These are phyloP conservation scores for Phortica magna DNA, from an alignment of 2,888 invertebrate species.

Conservation along the genomic window DNA sequence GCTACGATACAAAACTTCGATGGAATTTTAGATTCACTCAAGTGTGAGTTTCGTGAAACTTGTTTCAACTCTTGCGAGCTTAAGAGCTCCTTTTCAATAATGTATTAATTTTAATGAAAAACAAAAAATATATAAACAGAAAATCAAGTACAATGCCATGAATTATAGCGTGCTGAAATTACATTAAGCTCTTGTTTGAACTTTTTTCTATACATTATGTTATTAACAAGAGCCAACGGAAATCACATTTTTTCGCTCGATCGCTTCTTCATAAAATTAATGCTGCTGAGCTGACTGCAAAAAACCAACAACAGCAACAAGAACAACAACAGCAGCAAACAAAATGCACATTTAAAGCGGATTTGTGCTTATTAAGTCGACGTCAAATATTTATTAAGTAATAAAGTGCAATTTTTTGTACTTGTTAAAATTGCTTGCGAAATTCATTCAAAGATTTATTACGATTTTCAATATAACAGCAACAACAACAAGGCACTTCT, in stretches of 20 bases:
- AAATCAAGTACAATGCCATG: not conserved
- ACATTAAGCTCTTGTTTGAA: not conserved
- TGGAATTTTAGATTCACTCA: too few relatives aligned
- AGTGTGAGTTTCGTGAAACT: too few relatives aligned
- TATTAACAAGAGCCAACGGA: not conserved
- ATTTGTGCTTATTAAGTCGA: not conserved
- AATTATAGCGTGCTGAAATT: not conserved
- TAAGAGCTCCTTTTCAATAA: too few relatives aligned
- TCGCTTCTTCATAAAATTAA: not conserved
- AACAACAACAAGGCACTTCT: not conserved
- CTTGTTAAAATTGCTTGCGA: not conserved
- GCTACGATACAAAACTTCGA: too few relatives aligned
- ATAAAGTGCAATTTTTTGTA: not conserved
- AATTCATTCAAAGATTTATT: too few relatives aligned
- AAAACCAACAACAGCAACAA: not conserved
- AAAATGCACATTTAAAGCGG: not conserved
- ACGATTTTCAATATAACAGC: too few relatives aligned
- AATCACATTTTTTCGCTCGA: slow-evolving; percentile 20
- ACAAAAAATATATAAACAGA: not conserved
- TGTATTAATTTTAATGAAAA: not conserved
- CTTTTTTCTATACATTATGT: slow-evolving; percentile 22
- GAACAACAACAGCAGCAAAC: too few relatives aligned
- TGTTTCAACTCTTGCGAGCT: too few relatives aligned
- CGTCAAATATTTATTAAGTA: slow-evolving; percentile 18
- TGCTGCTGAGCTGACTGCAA: not conserved